These are phyloP conservation scores for Sparus aurata DNA, from an alignment of 2,797 vertebrate genomes.

Conservation along the genomic window DNA sequence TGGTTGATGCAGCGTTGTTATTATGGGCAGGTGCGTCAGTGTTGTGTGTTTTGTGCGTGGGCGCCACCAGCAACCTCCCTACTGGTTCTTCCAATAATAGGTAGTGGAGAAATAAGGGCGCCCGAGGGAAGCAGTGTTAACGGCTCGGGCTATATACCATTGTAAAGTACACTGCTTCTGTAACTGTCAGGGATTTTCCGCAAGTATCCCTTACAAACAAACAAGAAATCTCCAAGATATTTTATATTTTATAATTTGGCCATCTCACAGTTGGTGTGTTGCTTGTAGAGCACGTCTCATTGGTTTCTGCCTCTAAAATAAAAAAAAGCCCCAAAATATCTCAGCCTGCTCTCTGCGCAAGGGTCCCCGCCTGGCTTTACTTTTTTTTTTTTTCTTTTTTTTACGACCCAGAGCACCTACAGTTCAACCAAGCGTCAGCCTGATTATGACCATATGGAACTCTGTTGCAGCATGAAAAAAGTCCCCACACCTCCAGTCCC, in stretches of 20 bases:
- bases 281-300: constrained; percentile 3
- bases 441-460: constrained; percentile 61
- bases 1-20: constrained; percentile 15
- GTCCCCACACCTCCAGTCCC: constrained; percentile 29
- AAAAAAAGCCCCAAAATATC: constrained; percentile 3
- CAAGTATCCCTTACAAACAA: too few relatives aligned
- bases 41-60: constrained; percentile 10
- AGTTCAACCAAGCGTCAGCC: constrained; percentile 39
- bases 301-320: constrained; percentile 15
- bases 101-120: constrained; percentile 36
- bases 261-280: neutral
- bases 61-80: constrained; percentile 27
- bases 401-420: constrained; percentile 22
- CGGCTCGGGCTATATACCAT: constrained; percentile 9
- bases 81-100: constrained; percentile 39
- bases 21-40: constrained; percentile 22
- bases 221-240: too few relatives aligned
- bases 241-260: neutral
- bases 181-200: too few relatives aligned
- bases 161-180: neutral
- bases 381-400: constrained; percentile 6
- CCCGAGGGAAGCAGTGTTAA: constrained; percentile 33
- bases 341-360: neutral
- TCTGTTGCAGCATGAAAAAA: constrained; percentile 18
- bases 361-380: constrained; percentile 2